Evolutionary conservation across 1,140 invertebrate species (phyloP).

Genomic region (Caerostris extrusa): DNA sequence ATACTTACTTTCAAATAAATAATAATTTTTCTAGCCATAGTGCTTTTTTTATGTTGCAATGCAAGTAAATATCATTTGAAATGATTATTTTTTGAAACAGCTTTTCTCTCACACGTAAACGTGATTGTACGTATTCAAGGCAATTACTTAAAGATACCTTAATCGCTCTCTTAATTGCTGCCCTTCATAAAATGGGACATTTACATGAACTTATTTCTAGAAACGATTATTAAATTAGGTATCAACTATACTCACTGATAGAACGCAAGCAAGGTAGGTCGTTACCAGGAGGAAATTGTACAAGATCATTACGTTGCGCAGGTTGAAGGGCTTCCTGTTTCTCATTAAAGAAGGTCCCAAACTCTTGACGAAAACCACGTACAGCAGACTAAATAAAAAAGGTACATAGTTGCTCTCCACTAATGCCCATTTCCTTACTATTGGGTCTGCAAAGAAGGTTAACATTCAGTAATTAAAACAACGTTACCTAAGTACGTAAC

Average conservation of each 20-base stretch:
- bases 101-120: background rate
- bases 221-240: too few species aligned
- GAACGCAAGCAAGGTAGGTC: slow-evolving; percentile 24
- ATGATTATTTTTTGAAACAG: too few species aligned
- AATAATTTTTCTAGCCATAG: too few species aligned
- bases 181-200: too few species aligned
- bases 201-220: too few species aligned
- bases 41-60: too few species aligned
- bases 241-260: background rate
- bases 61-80: too few species aligned
- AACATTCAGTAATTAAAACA: slow-evolving; percentile 83
- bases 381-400: slow-evolving; percentile 85
- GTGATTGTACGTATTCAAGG: too few species aligned
- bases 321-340: slow-evolving; percentile 90
- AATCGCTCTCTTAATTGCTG: too few species aligned
- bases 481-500: too few species aligned
- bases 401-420: slow-evolving; percentile 38
- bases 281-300: slow-evolving; percentile 85
- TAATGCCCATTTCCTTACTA: slow-evolving; percentile 46
- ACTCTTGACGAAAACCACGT: slow-evolving; percentile 84
- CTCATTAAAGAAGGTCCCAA: slow-evolving; percentile 92
- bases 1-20: too few species aligned
- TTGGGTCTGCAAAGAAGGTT: slow-evolving; percentile 56
- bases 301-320: slow-evolving; percentile 88
- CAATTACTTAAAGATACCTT: too few species aligned